Conservation (phyloP, 2,888 invertebrate species). For the Oscheius sp. region DNA sequence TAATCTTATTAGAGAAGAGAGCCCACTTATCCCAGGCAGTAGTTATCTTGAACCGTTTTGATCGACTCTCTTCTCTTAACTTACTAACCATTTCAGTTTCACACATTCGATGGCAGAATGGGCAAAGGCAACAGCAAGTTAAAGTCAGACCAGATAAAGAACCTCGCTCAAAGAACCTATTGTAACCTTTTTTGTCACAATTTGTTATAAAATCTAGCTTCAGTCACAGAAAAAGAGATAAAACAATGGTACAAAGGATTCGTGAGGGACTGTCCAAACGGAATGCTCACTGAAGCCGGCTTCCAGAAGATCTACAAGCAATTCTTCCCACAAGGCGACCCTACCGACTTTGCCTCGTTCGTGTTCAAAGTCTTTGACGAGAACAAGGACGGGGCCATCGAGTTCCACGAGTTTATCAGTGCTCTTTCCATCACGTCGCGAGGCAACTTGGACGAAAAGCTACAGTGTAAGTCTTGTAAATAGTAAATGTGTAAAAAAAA, state of each 20-base stretch:
- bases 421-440: conserved; percentile 97
- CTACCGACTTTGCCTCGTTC: conserved; percentile 95
- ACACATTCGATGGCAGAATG: conserved; percentile 78
- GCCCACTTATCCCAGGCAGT: background rate
- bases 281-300: conserved; percentile 93
- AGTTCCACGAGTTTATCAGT: conserved; percentile 98
- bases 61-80: background rate
- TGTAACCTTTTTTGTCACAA: conserved; percentile 80
- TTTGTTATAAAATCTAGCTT: conserved; percentile 39
- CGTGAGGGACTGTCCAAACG: conserved; percentile 94
- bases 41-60: background rate
- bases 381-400: conserved; percentile 99
- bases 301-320: conserved; percentile 99
- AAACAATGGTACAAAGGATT: conserved; percentile 83
- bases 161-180: conserved; percentile 90
- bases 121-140: conserved; percentile 96
- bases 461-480: conserved; percentile 83
- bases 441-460: conserved; percentile 96
- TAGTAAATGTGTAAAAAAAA: background rate
- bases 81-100: background rate
- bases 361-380: conserved; percentile 99
- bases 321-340: conserved; percentile 99
- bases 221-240: conserved; percentile 76
- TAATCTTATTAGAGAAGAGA: conserved; percentile 4
- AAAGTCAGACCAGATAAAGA: conserved; percentile 92